Conservation (phyloP, 1,140 invertebrate genomes). For the Panagrolaimus sp. region DNA sequence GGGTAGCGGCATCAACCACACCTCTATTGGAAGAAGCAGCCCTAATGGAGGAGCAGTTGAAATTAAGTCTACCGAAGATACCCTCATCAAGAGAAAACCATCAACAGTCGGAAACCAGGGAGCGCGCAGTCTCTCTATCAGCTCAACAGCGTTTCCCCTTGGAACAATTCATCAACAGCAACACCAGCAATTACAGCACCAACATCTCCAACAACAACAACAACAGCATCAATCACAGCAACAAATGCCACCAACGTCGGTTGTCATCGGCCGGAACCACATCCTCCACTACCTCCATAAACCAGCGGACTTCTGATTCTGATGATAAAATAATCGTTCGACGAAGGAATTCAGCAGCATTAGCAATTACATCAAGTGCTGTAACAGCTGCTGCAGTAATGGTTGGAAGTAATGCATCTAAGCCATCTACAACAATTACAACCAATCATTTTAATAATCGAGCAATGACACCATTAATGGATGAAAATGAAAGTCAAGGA, state of each 20-base stretch:
- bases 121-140: neutral
- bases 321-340: conserved; percentile 6
- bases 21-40: conserved; percentile 8
- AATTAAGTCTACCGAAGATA: neutral
- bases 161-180: conserved; percentile 6
- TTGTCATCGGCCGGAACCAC: conserved; percentile 9
- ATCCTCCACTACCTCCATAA: conserved; percentile 10
- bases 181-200: conserved; percentile 9
- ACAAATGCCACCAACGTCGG: conserved; percentile 11
- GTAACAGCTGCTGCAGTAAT: neutral
- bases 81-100: neutral
- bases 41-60: conserved; percentile 1
- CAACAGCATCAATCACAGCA: too few species aligned
- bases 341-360: neutral
- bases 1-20: conserved; percentile 11
- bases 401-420: conserved; percentile 10
- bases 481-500: conserved; percentile 14
- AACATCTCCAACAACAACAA: neutral
- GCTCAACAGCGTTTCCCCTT: neutral
- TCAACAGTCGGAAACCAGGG: neutral
- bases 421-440: conserved; percentile 9
- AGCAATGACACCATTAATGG: neutral
- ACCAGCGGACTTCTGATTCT: conserved; percentile 5
- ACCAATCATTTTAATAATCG: conserved; percentile 15
- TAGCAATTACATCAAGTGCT: neutral